phyloP scores from a whole-genome alignment of 2,888 invertebrate species.

The Acanthosepion pharaonis region DNA sequence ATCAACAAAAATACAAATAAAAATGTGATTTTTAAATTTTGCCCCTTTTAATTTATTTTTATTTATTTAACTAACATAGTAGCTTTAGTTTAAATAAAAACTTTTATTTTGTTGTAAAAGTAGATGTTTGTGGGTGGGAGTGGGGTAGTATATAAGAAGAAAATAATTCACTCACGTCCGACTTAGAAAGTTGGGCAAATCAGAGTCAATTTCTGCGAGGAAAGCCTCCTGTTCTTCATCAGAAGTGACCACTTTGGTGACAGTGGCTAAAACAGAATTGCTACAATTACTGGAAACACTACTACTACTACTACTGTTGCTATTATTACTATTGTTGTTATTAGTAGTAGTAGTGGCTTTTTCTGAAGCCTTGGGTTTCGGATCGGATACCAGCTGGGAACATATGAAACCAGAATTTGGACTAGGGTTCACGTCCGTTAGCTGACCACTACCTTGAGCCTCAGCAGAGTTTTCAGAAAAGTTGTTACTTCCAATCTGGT shows the following conservation, averaged over 20 bases:
- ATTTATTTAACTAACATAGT: no score
- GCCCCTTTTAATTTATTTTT: no score
- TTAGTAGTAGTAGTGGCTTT: not conserved
- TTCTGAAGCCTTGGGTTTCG: not conserved
- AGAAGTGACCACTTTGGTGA: not conserved
- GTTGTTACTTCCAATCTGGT: not conserved
- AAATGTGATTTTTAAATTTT: no score
- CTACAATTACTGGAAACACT: not conserved
- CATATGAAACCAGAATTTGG: not conserved
- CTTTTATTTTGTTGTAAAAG: no score
- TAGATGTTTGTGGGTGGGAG: no score
- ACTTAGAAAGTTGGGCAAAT: conserved; percentile 5
- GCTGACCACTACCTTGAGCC: not conserved
- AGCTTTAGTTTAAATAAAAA: no score
- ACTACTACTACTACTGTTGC: not conserved
- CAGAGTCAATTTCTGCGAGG: conserved; percentile 10
- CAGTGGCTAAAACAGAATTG: not conserved
- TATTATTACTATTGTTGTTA: not conserved
- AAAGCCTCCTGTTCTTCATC: conserved; percentile 37
- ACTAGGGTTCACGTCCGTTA: not conserved
- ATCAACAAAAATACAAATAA: no score
- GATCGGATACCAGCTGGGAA: not conserved
- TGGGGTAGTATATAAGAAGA: not conserved
- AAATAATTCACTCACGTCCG: not conserved
- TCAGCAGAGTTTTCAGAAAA: not conserved